Percentiles rank a stretch among this genome's conserved stretches.
These are phyloP conservation scores for Drosophila obscura DNA, from an alignment of 1,140 invertebrate genomes.

Conservation along the genomic window DNA sequence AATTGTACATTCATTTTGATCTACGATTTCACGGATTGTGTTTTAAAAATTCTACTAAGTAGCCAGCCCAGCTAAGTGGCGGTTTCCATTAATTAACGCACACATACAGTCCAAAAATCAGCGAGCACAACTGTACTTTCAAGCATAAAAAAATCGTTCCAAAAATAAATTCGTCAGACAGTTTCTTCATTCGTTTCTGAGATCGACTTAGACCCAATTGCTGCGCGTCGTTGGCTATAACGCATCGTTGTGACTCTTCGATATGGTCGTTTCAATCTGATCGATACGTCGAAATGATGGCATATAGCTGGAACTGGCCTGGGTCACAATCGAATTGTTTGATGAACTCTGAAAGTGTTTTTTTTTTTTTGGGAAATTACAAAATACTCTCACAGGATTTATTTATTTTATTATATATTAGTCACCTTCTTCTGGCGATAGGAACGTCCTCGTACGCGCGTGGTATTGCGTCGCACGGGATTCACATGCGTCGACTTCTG, in stretches of 20 bases:
- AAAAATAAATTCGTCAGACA: constrained; percentile 69
- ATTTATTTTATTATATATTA: not conserved
- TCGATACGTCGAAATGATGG: constrained; percentile 81
- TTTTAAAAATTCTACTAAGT: constrained; percentile 59
- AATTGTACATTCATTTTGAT: constrained; percentile 28
- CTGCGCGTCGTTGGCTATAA: constrained; percentile 77
- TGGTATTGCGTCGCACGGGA: constrained; percentile 85
- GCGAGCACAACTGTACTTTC: constrained; percentile 18
- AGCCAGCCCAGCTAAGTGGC: constrained; percentile 40
- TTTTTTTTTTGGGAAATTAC: not conserved
- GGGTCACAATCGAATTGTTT: constrained; percentile 82
- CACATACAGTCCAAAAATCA: constrained; percentile 3
- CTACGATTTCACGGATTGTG: constrained; percentile 25
- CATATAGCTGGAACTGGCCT: constrained; percentile 75
- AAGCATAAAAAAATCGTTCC: constrained; percentile 57
- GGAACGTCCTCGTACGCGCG: constrained; percentile 83
- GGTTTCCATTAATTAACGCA: constrained; percentile 29
- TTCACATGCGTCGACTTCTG: constrained; percentile 83
- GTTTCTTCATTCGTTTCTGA: constrained; percentile 25
- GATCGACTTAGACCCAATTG: constrained; percentile 67
- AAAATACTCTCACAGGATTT: not conserved
- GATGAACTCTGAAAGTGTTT: constrained; percentile 69
- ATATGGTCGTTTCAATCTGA: constrained; percentile 79
- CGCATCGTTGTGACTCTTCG: constrained; percentile 81
- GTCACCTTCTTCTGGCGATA: constrained; percentile 83